A percentile compares a stretch with the other conserved stretches of the same genome.
Evolutionary conservation across 2,113 vertebrate species (phyloP).

Genomic region (Amblyornis subalaris): DNA sequence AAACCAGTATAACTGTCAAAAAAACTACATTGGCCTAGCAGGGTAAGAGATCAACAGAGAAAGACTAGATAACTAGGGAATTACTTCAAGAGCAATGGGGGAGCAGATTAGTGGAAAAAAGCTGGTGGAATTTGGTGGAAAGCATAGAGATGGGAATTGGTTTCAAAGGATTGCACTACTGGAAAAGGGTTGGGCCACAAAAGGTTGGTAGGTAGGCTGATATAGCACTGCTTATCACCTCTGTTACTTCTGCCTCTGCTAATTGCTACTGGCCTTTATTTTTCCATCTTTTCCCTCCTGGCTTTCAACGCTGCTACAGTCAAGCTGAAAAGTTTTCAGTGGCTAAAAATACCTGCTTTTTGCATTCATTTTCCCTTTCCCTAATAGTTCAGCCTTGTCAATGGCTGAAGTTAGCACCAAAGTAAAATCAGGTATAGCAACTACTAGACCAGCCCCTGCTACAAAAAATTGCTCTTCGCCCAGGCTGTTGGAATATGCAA

Average conservation of each 20-base stretch:
- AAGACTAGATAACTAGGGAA: not conserved
- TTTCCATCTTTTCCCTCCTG: not conserved
- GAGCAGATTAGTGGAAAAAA: not conserved
- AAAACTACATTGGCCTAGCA: rapidly evolving
- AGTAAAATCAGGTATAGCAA: not conserved
- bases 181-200: not conserved
- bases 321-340: not conserved
- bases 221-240: not conserved
- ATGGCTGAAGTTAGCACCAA: not conserved
- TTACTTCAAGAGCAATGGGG: not conserved
- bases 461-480: not conserved
- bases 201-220: not conserved
- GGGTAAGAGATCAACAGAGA: not conserved
- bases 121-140: not conserved
- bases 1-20: not conserved
- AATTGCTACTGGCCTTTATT: not conserved
- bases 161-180: not conserved
- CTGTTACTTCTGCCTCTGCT: not conserved
- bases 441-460: not conserved
- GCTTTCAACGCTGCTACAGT: not conserved
- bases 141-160: not conserved
- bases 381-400: not conserved
- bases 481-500: not conserved
- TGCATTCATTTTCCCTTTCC: not conserved
- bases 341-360: not conserved